Conservation (phyloP, 2,797 vertebrate genomes). For the Microchirus variegatus region DNA sequence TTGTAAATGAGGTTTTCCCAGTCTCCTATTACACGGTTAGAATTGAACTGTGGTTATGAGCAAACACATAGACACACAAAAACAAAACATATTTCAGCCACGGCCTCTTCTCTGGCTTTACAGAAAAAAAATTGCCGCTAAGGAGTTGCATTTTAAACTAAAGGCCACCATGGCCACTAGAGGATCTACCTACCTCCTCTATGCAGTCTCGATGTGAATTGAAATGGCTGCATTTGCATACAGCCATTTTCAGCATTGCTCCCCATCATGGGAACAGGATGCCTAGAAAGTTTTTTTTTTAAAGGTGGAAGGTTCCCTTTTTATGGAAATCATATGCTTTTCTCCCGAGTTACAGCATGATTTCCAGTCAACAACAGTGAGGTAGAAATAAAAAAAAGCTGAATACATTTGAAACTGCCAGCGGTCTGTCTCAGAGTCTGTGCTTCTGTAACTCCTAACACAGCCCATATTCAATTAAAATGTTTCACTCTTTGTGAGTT, state of each 20-base stretch:
- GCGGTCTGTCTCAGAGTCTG: conserved; percentile 26
- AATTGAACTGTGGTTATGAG: conserved; percentile 2
- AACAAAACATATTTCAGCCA: conserved; percentile 14
- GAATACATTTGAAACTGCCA: conserved; percentile 28
- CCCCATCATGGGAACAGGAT: conserved; percentile 37
- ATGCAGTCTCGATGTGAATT: conserved; percentile 53
- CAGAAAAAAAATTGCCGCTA: conserved; percentile 15
- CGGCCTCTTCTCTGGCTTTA: conserved; percentile 19
- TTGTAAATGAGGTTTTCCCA: conserved; percentile 42
- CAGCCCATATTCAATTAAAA: conserved; percentile 16
- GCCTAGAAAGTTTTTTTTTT: conserved; percentile 55
- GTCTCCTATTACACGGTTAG: conserved; percentile 4
- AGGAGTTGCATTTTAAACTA: conserved; percentile 54
- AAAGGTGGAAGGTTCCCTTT: conserved; percentile 56
- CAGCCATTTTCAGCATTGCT: conserved; percentile 46
- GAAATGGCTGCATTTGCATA: conserved; percentile 70
- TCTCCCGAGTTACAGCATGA: conserved; percentile 33
- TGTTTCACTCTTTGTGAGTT: conserved; percentile 26
- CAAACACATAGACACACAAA: conserved; percentile 5
- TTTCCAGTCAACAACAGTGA: conserved; percentile 34
- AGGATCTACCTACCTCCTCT: conserved; percentile 46
- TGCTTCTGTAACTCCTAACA: conserved; percentile 3
- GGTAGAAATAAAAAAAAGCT: conserved; percentile 39
- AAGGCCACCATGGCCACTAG: conserved; percentile 55
- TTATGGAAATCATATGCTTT: conserved; percentile 56